These are phyloP conservation scores for Tetrax tetrax DNA, from an alignment of 2,113 vertebrate species.

Conservation along the genomic window DNA sequence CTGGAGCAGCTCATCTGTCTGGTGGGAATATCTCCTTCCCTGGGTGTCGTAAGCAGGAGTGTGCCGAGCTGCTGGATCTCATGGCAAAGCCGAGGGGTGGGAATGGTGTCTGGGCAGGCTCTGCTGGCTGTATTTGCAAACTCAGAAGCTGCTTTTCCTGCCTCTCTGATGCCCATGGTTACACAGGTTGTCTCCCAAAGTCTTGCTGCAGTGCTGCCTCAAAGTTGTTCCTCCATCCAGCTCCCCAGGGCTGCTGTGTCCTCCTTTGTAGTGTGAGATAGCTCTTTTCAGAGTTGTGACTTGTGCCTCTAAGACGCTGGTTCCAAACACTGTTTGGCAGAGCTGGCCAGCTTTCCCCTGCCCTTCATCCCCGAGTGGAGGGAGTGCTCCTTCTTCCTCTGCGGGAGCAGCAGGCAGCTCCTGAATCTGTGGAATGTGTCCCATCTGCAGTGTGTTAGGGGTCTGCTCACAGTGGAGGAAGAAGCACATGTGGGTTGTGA, in stretches of 20 bases:
- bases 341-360: neutral
- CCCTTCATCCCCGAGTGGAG: neutral
- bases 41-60: neutral
- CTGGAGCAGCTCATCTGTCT: neutral
- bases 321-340: neutral
- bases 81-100: neutral
- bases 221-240: neutral
- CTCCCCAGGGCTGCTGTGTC: neutral
- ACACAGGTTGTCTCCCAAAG: neutral
- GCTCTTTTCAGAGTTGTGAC: neutral
- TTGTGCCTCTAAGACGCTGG: neutral
- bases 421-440: slow-evolving; percentile 62
- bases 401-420: slow-evolving; percentile 7
- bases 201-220: neutral
- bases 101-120: neutral
- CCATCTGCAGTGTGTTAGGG: slow-evolving; percentile 61
- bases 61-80: neutral
- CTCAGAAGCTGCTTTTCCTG: neutral
- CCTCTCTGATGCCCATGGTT: neutral
- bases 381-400: neutral
- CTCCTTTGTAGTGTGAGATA: neutral
- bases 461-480: neutral
- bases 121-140: neutral
- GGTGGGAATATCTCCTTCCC: neutral
- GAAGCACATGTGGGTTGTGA: slow-evolving; percentile 62